phyloP scores from a whole-genome alignment of 2,888 invertebrate species.

The Ophion obscuratus region DNA sequence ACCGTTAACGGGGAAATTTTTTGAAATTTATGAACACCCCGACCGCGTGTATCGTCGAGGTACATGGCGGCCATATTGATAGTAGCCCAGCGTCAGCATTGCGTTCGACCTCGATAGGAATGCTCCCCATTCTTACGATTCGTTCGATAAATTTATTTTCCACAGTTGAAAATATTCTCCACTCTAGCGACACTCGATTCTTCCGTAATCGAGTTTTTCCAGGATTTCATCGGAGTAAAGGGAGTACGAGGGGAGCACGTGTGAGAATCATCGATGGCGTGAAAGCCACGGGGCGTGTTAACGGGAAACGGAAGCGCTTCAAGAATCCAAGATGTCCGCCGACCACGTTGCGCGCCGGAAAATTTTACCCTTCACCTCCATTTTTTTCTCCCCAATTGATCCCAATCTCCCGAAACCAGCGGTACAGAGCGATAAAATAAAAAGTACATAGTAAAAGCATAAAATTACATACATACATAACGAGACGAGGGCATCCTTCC shows the following conservation, averaged over 20 bases:
- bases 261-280: constrained; percentile 33
- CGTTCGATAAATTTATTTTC: not conserved
- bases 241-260: constrained; percentile 1
- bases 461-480: constrained; percentile 74
- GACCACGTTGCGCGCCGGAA: constrained; percentile 73
- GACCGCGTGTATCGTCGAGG: not conserved
- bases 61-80: not conserved
- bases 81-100: not conserved
- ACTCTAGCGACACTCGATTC: not conserved
- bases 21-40: not conserved
- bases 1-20: not conserved
- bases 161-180: not conserved
- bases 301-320: constrained; percentile 62
- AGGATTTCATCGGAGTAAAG: not conserved
- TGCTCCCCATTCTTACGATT: not conserved
- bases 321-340: constrained; percentile 72
- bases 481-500: constrained; percentile 68
- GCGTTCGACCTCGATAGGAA: not conserved
- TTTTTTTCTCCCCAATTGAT: not conserved
- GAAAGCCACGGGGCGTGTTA: constrained; percentile 54
- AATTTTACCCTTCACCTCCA: constrained; percentile 41
- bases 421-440: constrained; percentile 1
- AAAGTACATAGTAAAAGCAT: constrained; percentile 58
- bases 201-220: not conserved
- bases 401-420: not conserved